Evolutionary conservation across 2,113 vertebrate species (phyloP).

Genomic region (Oryzias celebensis): DNA sequence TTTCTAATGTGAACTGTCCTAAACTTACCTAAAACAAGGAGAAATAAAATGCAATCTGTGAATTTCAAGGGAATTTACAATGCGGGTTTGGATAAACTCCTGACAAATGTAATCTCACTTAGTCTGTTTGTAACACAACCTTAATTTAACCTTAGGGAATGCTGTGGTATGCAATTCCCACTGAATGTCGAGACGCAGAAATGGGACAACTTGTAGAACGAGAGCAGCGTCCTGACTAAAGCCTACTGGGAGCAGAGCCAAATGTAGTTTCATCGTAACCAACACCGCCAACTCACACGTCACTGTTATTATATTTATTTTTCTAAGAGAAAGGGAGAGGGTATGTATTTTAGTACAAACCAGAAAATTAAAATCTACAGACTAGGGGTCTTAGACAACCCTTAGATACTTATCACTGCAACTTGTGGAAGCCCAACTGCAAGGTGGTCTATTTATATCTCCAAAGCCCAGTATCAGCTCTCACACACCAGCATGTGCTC

Average conservation of each 20-base stretch:
- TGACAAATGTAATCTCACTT: conserved; percentile 35
- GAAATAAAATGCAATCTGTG: conserved; percentile 52
- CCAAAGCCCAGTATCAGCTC: conserved; percentile 59
- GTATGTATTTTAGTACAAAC: background rate
- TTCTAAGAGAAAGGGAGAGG: background rate
- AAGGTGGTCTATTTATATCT: conserved; percentile 70
- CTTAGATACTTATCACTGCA: conserved; percentile 40
- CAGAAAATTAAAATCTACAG: conserved; percentile 14
- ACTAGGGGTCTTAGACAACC: conserved; percentile 9
- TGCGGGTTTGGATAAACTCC: conserved; percentile 36
- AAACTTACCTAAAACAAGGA: conserved; percentile 36
- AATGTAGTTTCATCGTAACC: conserved; percentile 12
- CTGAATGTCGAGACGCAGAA: conserved; percentile 3
- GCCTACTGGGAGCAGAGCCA: conserved; percentile 21
- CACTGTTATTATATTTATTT: background rate
- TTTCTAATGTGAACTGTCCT: conserved; percentile 8
- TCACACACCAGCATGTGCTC: conserved; percentile 57
- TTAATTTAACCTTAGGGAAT: conserved; percentile 22
- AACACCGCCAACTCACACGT: conserved; percentile 2
- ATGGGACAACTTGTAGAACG: conserved; percentile 6
- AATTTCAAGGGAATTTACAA: conserved; percentile 47
- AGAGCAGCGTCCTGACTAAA: conserved; percentile 9
- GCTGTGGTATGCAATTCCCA: conserved; percentile 9
- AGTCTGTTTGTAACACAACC: conserved; percentile 13
- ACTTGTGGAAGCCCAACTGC: conserved; percentile 49